Conservation (phyloP, 2,113 vertebrate species). For the Ovis aries region ARS-UI_Ramb_v3.0 NC_056069.1:24590501-24591000, state of each 20-base stretch:
- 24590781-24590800: neutral
- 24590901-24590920: neutral
- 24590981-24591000: neutral
- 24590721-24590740: neutral
- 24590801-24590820: neutral
- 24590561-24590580: neutral
- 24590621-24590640: neutral
- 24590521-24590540: neutral
- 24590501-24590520: neutral
- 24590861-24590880: neutral
- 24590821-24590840: neutral
- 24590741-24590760: neutral
- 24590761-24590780: neutral
- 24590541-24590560: neutral
- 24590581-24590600: conserved; percentile 1
- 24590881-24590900: neutral
- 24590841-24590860: neutral
- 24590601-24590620: neutral
- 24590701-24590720: neutral
- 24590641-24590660: neutral
- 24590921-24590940: neutral
- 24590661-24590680: neutral
- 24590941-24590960: neutral
- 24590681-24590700: neutral
- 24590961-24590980: neutral